Evolutionary conservation across 1,140 invertebrate species (phyloP), one percentile per base, ranked within the genome.

Genomic region (Penaeus japonicus): DNA sequence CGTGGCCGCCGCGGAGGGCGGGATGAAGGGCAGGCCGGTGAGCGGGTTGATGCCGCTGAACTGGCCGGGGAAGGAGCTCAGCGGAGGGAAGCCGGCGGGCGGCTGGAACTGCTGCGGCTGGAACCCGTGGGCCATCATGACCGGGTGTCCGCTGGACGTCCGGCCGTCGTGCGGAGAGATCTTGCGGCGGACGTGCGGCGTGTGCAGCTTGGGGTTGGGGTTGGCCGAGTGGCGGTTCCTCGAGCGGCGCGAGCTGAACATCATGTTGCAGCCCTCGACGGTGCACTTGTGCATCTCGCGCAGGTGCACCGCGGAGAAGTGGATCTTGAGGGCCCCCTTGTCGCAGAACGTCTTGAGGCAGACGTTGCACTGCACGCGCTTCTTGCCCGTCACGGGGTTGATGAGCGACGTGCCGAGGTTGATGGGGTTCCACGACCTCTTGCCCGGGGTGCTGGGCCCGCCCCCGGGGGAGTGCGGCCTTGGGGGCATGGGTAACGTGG

Each of bases 261-360:
- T 99, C 97, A 99, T 99, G 92, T 97, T 99, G 93, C 99, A 99
- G 0, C 99, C 98, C 91, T 98, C 96, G 0, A 99, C 98, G 0
- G 98, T 99, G 92, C 99, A 99, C 92, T 98, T 98, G 93, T 99
- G 99, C 98, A 99, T 99, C 94, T 99, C 99, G 27, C 97, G 95
- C 85, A 99, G 92, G 93, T 99, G 99, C 10, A 99, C 99, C 0
- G 99, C 99, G 75, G 98, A 99, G 92, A 99, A 99, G 92, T 99
- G 99, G 32, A 99, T 99, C 93, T 99, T 99, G 1, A 99, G 94
- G 0, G 99, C 99, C 82, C 98, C 98, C 94, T 99, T 99, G 94
- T 99, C 99, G 94, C 99, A 99, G 93, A 99, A 99, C 47, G 98
- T 99, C 93, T 99, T 99, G 81, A 99, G 94, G 92, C 99, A 99